These are phyloP conservation scores for Taurulus bubalis DNA, from an alignment of 2,113 vertebrate genomes.

Conservation along the genomic window DNA sequence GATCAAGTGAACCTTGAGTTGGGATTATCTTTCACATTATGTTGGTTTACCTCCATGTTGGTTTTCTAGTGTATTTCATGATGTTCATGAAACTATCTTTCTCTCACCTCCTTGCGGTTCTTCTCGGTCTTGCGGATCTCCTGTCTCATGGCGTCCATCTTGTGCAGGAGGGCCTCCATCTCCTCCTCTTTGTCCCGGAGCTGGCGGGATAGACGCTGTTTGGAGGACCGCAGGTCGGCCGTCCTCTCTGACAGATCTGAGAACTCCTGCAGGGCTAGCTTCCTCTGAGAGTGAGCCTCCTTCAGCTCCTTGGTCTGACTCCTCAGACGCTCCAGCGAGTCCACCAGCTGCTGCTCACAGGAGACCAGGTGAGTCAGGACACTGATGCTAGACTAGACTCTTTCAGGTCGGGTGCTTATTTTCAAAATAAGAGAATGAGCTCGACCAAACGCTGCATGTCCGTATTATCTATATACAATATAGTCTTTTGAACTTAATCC, in stretches of 20 bases:
- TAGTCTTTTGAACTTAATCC: no score
- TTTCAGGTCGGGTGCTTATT: no score
- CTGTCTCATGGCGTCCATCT: conserved; percentile 89
- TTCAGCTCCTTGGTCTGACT: conserved; percentile 92
- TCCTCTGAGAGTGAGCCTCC: conserved; percentile 93
- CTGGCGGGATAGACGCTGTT: conserved; percentile 92
- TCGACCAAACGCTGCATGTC: no score
- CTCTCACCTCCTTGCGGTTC: conserved; percentile 89
- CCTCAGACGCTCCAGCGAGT: conserved; percentile 91
- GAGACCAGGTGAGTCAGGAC: background rate
- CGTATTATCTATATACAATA: no score
- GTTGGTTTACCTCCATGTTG: no score
- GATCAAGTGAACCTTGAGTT: no score
- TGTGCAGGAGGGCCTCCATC: conserved; percentile 89
- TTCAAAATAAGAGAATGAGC: background rate
- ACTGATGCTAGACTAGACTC: background rate
- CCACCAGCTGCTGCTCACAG: conserved; percentile 89
- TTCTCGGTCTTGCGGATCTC: conserved; percentile 92
- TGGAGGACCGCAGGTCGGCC: conserved; percentile 91
- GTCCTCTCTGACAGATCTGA: conserved; percentile 92
- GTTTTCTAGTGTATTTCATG: no score
- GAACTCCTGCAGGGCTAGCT: conserved; percentile 93
- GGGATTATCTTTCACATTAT: no score
- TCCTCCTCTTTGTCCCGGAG: conserved; percentile 97
- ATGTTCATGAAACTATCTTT: no score